Base-by-base conservation (phyloP, 1,140 invertebrate genomes). In the Drosophila fuyamai region DNA sequence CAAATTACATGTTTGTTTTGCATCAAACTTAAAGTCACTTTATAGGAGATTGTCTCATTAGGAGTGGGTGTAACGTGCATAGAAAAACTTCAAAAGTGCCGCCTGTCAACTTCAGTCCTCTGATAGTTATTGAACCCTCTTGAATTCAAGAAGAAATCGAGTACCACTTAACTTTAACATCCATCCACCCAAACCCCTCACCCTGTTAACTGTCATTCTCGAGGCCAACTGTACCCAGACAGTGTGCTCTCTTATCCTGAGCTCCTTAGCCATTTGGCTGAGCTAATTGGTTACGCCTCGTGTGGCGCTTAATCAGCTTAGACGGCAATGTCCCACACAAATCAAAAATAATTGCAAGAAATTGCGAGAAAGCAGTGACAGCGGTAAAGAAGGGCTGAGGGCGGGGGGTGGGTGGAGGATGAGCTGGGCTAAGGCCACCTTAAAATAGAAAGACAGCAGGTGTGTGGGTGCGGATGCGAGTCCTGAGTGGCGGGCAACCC, bases 291-390 rank as follows among this genome's bases (percentile, higher is more conserved):
- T 65, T 44, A 41, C 43, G 66, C 65, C 56, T 75, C 44, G 57
- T 44, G 48, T 57, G 47, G 58, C 67, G 57, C 48, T 57, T 83
- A 76, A 76, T 70, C 79, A 71, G 79, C 70, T 85, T 57, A 66
- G 62, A 36, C 41, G 53, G 48, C 65, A 60, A 40, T 55, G 65
- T 60, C 48, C 44, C 72, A 44, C 62, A 78, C 76, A 86, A 81
- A 76, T 81, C 66, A 73, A 67, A 79, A 82, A 82, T 88, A 88
- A 86, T 88, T 86, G 79, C 76, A 44, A 70, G 54, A 73, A 62
- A 75, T 74, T 75, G 59, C 72, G 29, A 54, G 66, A 18, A n/a
- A 43, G 46, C 40, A 55, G 36, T 10, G 27, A 18, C 44, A 40
- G 50, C 36, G 23, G 8, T 36, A 35, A 12, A 9, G 41, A 44